Percentiles rank a stretch among this genome's conserved stretches.
Conservation (phyloP, 2,888 invertebrate genomes). For the Melieria picta region DNA sequence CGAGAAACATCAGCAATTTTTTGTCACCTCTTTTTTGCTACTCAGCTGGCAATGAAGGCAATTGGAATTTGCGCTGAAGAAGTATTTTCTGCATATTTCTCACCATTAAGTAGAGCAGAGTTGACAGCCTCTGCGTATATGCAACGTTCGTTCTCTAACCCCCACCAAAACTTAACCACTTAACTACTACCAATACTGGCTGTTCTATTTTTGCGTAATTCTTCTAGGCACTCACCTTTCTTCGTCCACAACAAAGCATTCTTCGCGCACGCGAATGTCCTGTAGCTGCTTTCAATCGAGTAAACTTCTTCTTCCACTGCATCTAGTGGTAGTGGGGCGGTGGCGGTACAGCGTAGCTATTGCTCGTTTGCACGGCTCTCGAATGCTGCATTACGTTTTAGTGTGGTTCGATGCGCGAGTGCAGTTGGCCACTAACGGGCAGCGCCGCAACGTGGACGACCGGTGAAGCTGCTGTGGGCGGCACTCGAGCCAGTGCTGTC, state of each 20-base stretch:
- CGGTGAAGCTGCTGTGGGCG: background rate
- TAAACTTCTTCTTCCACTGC: slow-evolving; percentile 87
- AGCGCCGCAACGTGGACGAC: background rate
- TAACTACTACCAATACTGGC: too few species aligned
- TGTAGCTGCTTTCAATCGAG: slow-evolving; percentile 80
- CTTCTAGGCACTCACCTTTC: slow-evolving; percentile 78
- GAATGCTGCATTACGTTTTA: slow-evolving; percentile 24
- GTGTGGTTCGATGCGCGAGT: background rate
- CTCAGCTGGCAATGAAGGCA: too few species aligned
- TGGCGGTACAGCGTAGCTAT: slow-evolving; percentile 52
- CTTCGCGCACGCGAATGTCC: slow-evolving; percentile 82
- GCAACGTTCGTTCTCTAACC: too few species aligned
- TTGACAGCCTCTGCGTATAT: too few species aligned
- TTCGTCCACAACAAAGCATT: slow-evolving; percentile 96
- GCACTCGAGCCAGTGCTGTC: too few species aligned
- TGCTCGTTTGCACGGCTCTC: slow-evolving; percentile 47
- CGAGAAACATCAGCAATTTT: too few species aligned
- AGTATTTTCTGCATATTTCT: too few species aligned
- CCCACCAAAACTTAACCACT: too few species aligned
- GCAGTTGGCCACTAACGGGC: background rate
- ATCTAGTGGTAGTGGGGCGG: slow-evolving; percentile 67
- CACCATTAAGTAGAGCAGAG: too few species aligned
- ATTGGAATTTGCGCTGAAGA: too few species aligned
- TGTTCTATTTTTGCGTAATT: background rate
- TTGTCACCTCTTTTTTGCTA: too few species aligned